phyloP scores from a whole-genome alignment of 2,113 vertebrate species.

The Pluvianellus socialis region DNA sequence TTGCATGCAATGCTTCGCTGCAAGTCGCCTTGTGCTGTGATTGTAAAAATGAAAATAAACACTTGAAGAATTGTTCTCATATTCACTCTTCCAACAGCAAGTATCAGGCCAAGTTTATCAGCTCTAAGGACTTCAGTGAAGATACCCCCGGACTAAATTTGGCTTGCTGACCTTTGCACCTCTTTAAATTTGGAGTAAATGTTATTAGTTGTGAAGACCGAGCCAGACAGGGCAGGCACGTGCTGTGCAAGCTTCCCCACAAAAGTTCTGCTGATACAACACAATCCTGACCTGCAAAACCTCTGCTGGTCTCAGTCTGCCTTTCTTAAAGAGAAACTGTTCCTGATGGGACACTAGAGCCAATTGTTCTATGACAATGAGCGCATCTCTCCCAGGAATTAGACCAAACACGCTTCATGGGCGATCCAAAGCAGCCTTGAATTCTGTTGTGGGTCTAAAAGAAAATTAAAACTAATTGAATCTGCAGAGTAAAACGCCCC shows the following conservation, averaged over 20 bases:
- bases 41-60: not conserved
- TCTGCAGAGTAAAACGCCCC: not conserved
- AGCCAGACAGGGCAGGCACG: constrained; percentile 58
- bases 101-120: not conserved
- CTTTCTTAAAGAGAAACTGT: constrained; percentile 53
- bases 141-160: constrained; percentile 10
- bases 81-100: not conserved
- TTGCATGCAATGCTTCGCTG: not conserved
- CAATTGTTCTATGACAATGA: constrained; percentile 1
- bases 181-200: constrained; percentile 55
- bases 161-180: not conserved
- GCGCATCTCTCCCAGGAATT: not conserved
- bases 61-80: not conserved
- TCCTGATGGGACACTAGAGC: not conserved
- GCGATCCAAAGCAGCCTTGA: not conserved
- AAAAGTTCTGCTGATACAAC: constrained; percentile 63
- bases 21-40: not conserved
- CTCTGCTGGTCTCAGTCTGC: constrained; percentile 5
- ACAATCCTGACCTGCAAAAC: constrained; percentile 59
- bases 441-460: not conserved
- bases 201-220: constrained; percentile 31
- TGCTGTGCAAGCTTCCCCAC: constrained; percentile 57
- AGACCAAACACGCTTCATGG: not conserved
- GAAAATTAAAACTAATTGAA: not conserved
- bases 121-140: not conserved